Percentiles rank a stretch among this genome's conserved stretches.
Conservation (phyloP, 2,797 vertebrate genomes). For the Mallotus villosus region DNA sequence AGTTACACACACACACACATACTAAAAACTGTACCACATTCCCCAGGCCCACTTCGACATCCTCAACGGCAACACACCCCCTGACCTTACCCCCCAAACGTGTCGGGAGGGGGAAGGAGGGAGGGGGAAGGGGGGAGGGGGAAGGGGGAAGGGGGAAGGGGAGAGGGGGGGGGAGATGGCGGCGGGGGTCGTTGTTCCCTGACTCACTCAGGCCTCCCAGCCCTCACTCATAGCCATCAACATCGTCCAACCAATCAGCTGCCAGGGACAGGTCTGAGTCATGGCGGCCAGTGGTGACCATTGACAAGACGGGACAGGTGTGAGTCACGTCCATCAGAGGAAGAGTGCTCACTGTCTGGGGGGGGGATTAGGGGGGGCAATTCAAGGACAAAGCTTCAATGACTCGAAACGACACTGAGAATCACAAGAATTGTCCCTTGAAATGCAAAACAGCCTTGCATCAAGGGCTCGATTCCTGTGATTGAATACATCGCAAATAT, state of each 20-base stretch:
- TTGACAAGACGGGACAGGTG: constrained; percentile 37
- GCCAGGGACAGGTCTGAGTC: constrained; percentile 56
- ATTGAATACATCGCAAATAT: too few species aligned
- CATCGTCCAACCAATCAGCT: constrained; percentile 46
- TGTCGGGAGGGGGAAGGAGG: neutral
- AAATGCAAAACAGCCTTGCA: too few species aligned
- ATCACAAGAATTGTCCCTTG: too few species aligned
- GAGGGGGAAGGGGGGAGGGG: neutral
- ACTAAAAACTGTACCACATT: neutral
- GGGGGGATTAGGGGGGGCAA: constrained; percentile 44
- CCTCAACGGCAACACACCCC: neutral
- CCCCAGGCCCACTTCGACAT: constrained; percentile 13
- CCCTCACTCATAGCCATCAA: constrained; percentile 45
- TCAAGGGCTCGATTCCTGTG: too few species aligned
- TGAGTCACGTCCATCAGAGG: constrained; percentile 59
- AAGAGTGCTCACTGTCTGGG: constrained; percentile 13
- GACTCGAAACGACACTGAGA: neutral
- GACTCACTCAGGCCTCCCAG: neutral
- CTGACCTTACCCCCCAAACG: neutral
- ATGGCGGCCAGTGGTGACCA: constrained; percentile 55
- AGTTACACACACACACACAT: neutral
- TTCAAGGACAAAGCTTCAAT: constrained; percentile 23
- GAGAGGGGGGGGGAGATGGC: neutral
- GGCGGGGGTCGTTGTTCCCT: neutral
- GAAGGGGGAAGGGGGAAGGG: neutral